Percentiles rank a stretch among this genome's conserved stretches.
Evolutionary conservation across 2,797 vertebrate species (phyloP).

Genomic region (Parauchenoglanis punctatus): DNA sequence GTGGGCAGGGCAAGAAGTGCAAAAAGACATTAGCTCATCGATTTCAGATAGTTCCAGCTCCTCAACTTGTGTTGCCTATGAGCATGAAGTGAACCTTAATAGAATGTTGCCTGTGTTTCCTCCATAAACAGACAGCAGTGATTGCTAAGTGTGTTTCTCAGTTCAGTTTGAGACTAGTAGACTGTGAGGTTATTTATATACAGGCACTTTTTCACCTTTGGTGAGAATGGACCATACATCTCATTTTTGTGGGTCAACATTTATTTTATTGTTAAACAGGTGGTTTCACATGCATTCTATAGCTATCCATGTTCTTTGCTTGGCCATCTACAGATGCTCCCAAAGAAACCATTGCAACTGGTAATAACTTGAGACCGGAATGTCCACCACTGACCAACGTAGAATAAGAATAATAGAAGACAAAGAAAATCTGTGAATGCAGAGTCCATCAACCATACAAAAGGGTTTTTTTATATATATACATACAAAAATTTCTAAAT

Average conservation of each 20-base stretch:
- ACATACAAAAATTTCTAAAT: constrained; percentile 4
- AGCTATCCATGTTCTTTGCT: not conserved
- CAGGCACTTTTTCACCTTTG: not conserved
- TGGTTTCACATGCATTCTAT: not conserved
- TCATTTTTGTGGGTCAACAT: not conserved
- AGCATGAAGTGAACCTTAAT: not conserved
- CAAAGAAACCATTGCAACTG: not conserved
- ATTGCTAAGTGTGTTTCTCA: constrained; percentile 6
- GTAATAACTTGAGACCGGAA: not conserved
- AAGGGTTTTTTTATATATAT: not conserved
- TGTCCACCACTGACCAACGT: not conserved
- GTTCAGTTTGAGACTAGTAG: not conserved
- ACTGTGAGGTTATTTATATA: not conserved
- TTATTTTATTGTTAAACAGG: not conserved
- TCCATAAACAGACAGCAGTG: not conserved
- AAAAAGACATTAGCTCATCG: not conserved
- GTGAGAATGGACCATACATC: not conserved
- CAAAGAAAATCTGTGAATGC: not conserved
- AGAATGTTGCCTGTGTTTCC: not conserved
- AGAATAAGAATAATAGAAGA: not conserved
- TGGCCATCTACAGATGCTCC: not conserved
- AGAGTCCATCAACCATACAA: not conserved
- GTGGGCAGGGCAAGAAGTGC: not conserved
- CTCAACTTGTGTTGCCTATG: not conserved
- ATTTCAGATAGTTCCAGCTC: not conserved